phyloP scores from a whole-genome alignment of 1,140 invertebrate species.

The Lepidurus apus region DNA sequence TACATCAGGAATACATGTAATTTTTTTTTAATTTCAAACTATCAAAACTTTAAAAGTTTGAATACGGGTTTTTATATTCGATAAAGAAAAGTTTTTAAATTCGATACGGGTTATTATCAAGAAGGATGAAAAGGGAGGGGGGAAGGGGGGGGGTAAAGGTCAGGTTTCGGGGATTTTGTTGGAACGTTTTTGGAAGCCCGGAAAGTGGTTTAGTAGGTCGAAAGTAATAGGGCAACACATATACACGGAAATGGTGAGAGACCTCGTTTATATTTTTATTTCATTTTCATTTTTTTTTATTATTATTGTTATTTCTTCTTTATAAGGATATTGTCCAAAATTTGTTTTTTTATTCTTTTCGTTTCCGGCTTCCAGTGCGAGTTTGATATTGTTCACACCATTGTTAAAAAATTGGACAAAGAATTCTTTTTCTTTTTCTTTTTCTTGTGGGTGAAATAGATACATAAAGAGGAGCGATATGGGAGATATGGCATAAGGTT shows the following conservation, averaged over 20 bases:
- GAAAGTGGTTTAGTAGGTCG: conserved; percentile 19
- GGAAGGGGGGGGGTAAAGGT: background rate
- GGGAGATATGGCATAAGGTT: too few species aligned
- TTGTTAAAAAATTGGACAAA: background rate
- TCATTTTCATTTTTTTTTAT: background rate
- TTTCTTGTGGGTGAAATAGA: too few species aligned
- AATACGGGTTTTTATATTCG: background rate
- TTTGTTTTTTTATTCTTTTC: background rate
- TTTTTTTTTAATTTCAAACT: too few species aligned
- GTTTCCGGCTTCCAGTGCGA: background rate
- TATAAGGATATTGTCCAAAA: background rate
- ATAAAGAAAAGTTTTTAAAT: background rate
- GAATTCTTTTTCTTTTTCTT: background rate
- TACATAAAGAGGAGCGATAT: too few species aligned
- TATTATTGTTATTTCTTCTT: background rate
- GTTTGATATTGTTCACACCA: background rate
- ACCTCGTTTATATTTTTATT: background rate
- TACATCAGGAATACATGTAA: too few species aligned
- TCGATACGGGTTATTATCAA: background rate
- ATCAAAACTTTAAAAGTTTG: background rate
- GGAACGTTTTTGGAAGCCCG: background rate
- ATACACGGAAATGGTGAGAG: conserved; percentile 4
- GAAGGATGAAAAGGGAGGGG: background rate
- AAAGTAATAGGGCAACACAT: background rate
- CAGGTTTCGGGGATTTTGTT: background rate